These are phyloP conservation scores for Charaxes varanes DNA, from an alignment of 1,140 invertebrate genomes.

Conservation along the genomic window DNA sequence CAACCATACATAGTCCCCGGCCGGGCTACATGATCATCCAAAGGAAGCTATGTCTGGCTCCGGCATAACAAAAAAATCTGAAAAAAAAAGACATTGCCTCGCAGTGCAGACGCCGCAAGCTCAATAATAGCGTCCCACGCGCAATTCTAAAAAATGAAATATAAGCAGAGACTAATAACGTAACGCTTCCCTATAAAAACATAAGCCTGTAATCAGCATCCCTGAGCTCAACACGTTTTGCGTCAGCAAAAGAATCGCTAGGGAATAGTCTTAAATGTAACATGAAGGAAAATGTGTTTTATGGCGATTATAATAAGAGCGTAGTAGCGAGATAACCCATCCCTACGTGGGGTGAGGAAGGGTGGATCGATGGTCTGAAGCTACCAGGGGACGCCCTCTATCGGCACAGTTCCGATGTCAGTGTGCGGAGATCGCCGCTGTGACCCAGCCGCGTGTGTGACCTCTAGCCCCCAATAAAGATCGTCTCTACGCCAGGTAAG, in stretches of 20 bases:
- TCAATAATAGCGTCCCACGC: too few relatives aligned
- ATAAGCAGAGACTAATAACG: conserved; percentile 1
- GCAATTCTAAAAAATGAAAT: too few relatives aligned
- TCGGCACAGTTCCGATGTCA: conserved; percentile 17
- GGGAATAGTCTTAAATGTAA: conserved; percentile 9
- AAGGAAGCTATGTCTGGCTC: too few relatives aligned
- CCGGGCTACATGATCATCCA: too few relatives aligned
- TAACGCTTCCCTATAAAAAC: background rate
- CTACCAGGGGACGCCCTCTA: conserved; percentile 34
- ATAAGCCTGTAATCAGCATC: conserved; percentile 28
- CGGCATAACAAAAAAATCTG: too few relatives aligned
- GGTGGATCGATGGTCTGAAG: conserved; percentile 56
- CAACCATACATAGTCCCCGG: too few relatives aligned
- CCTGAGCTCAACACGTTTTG: conserved; percentile 30
- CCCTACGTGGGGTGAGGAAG: conserved; percentile 22
- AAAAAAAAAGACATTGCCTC: too few relatives aligned
- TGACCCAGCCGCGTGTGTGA: conserved; percentile 5
- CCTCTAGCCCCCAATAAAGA: background rate
- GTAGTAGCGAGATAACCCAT: conserved; percentile 1
- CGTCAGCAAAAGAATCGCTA: conserved; percentile 35
- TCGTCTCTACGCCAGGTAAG: conserved; percentile 9
- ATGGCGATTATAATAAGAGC: conserved; percentile 15
- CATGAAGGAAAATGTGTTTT: conserved; percentile 14
- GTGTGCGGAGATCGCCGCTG: conserved; percentile 16
- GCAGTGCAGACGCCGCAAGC: too few relatives aligned